Base-by-base conservation (phyloP, 2,113 vertebrate genomes). In the Zapus hudsonius region DNA sequence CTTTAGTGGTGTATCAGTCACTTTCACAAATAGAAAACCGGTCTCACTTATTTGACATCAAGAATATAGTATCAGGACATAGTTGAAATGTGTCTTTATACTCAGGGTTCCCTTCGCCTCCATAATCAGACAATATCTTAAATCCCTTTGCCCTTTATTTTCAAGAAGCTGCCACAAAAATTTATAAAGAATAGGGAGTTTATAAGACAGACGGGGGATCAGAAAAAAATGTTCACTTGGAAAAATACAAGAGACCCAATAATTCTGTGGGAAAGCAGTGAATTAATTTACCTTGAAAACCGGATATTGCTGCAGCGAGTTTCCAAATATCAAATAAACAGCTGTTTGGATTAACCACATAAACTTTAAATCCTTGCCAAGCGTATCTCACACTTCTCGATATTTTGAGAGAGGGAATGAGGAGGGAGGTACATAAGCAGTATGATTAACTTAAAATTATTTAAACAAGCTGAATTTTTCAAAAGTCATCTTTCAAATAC, bases 291-390 rank as follows among this genome's bases (percentile, higher is more conserved):
- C 64, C 59, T 84, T 85, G 69, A 79, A 92, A 95, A 82, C 44
- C 0, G 1, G 69, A 64, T 94, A 88, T 89, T 92, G 40, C 27
- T 84, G 38, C 52, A 96, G 25, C 74, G 75, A 84, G 40, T 38
- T 95, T 95, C 89, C 73, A 96, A 95, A 96, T 96, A 92, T 93
- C 92, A 95, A 64, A 89, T 61, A 91, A 93, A 85, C 87, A 92
- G 88, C 52, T 94, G 81, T 79, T 95, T 69, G n/a, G 76, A 91
- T 96, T 93, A 95, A 84, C 72, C 73, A 87, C 55, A 89, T 84
- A 76, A 95, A 89, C 81, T 87, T 94, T 89, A 90, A 95, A 38
- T 91, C 74, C 52, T 94, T 94, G 81, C 76, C 87, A 87, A 55
- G 38, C 52, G 47, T 70, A 31, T 82, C 63, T 84, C 69, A 89